Base-by-base conservation (phyloP, 2,113 vertebrate genomes). In the Polypterus bichir region DNA sequence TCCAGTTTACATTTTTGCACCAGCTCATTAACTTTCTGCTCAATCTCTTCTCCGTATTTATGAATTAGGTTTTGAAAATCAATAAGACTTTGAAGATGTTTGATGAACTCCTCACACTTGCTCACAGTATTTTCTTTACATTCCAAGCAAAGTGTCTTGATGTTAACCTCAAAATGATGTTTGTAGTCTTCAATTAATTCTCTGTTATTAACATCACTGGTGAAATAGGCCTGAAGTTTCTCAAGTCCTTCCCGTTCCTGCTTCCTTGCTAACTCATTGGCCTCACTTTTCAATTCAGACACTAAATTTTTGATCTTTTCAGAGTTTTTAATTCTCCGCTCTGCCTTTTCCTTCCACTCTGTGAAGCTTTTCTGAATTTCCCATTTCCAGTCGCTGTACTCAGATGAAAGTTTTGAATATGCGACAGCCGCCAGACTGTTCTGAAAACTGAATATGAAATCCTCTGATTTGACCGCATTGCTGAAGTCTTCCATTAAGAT, bases 331-430 rank as follows among this genome's bases (percentile, higher is more conserved):
- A 68, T 68, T 6, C 27, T 9, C 3, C 62, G 62, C n/a, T 73
- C 66, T 44, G 57, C 61, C 44, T 64, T 57, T 4, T 53, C 52
- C 5, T 68, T 49, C 64, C 62, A 66, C 7, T 5, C 51, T 52
- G 66, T 51, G 7, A 66, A 54, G 4, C n/a, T 46, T 46, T 66
- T 68, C 10, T 54, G 59, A 27, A 73, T 66, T 49, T 70, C 8
- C 71, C 71, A 70, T 2, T 73, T 66, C 62, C 64, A 64, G 6
- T 64, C 52, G 3, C 78, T 71, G 51, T 65, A 74, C 49, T 70
- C 63, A 7, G 48, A 3, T 11, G 65, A 76, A 1, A 27, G 45
- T 69, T 70, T 46, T 64, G 27, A 27, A 27, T 27, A 27, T 27
- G 27, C 2, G 27, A 27, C 27, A 27, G 27, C 27, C 27, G 27